Conservation (phyloP, 2,113 vertebrate genomes). For the Campylorhamphus procurvoides region DNA sequence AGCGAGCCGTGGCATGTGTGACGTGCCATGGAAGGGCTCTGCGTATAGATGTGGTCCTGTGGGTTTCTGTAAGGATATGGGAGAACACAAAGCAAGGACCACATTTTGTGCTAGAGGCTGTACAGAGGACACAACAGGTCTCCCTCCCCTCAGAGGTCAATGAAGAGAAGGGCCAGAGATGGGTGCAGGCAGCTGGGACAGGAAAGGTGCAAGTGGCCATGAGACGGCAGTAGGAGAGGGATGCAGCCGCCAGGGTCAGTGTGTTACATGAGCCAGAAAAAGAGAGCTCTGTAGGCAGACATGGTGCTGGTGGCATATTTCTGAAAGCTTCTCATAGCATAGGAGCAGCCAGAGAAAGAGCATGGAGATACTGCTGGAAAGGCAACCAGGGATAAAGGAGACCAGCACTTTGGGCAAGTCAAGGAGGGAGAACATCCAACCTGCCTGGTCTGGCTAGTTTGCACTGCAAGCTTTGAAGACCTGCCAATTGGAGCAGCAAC, state of each 20-base stretch:
- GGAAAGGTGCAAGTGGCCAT: not conserved
- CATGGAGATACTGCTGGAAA: not conserved
- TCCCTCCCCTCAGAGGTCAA: not conserved
- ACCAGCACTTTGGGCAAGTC: not conserved
- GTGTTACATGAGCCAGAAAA: not conserved
- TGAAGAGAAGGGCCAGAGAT: not conserved
- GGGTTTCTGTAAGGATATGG: not conserved
- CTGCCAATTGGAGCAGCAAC: not conserved
- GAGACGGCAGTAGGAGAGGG: not conserved
- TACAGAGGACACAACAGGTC: not conserved
- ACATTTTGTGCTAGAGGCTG: not conserved
- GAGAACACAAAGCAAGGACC: not conserved
- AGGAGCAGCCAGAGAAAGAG: not conserved
- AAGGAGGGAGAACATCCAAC: not conserved
- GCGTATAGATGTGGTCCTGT: not conserved
- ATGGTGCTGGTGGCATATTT: not conserved
- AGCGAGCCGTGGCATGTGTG: not conserved
- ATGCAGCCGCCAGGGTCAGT: not conserved
- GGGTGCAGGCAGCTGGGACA: not conserved
- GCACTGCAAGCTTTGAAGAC: not conserved
- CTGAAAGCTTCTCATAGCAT: not conserved
- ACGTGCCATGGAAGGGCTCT: not conserved
- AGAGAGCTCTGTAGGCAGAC: not conserved
- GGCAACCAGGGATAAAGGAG: not conserved
- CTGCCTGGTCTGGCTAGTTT: not conserved